Evolutionary conservation across 1,140 invertebrate genomes (phyloP).

Genomic region (Lutraria rhynchaena): DNA sequence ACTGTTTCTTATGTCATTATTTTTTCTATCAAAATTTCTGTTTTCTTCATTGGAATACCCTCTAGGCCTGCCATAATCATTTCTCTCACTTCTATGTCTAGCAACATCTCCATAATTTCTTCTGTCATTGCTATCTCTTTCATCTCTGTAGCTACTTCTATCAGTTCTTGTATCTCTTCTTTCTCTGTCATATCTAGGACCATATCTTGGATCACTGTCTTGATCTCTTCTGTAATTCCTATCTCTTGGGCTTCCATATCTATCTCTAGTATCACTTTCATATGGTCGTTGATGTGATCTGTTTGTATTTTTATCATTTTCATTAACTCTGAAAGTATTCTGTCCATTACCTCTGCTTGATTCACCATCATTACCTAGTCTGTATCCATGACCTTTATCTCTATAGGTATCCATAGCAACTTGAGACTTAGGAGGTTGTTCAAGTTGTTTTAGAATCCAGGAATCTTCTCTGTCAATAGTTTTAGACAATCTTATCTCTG

Average conservation of each 20-base stretch:
- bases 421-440: slow-evolving; percentile 24
- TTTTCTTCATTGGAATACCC: no score
- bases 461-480: slow-evolving; percentile 52
- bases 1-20: background rate
- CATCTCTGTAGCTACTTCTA: background rate
- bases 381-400: slow-evolving; percentile 17
- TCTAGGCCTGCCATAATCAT: no score
- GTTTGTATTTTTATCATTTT: background rate
- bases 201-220: background rate
- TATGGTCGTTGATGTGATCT: slow-evolving; percentile 6
- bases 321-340: slow-evolving; percentile 21
- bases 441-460: slow-evolving; percentile 47
- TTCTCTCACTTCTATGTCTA: background rate
- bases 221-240: background rate
- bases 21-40: background rate
- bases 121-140: background rate
- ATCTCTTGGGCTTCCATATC: background rate
- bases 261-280: slow-evolving; percentile 6
- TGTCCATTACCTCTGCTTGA: background rate
- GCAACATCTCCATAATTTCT: background rate
- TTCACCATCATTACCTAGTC: background rate
- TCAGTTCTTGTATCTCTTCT: background rate
- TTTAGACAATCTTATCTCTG: slow-evolving; percentile 16
- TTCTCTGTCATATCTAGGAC: background rate
- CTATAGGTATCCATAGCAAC: slow-evolving; percentile 29